Evolutionary conservation across 2,113 vertebrate species (phyloP), one percentile per base, ranked within the genome.

Genomic region (Sylvietta virens): DNA sequence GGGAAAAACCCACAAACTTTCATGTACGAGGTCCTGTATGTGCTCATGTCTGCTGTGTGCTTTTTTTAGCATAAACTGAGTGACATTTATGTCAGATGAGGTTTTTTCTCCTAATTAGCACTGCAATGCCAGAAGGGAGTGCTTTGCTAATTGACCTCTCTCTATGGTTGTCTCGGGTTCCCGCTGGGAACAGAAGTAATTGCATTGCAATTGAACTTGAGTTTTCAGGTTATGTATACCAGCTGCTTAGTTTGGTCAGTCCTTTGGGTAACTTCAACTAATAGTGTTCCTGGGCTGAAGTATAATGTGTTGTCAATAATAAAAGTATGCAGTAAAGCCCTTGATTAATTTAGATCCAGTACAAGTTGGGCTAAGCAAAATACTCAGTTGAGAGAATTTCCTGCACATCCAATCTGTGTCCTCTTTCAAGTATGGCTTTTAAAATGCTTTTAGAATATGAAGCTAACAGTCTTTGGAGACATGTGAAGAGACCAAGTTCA

Each of bases 121-220:
- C 80, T 37, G 37, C 17, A 30, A 1, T 81, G 79, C 56, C 10
- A 14, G 42, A 80, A 87, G 58, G 62, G 79, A 78, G 47, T 44
- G 54, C 39, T 93, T 88, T 83, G 44, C 85, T 88, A 78, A 94
- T 86, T 95, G 85, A 78, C 44, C 76, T 90, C 58, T 58, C 84
- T 78, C 26, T 91, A 3, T 39, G 37, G 27, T 82, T 86, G 84
- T 56, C 42, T 88, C 86, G 70, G 17, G 35, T 88, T 92, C 81
- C 66, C 74, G 37, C 30, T 83, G 90, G 81, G 89, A 91, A 7
- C 45, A 54, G 81, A 77, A 53, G 45, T 89, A 92, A 79, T 91
- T 84, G 72, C 7, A 2, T 80, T 88, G 67, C 81, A 87, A 47
- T 58, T 90, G 81, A 66, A n/a, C 54, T 80, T 26, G n/a, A 71